Conservation (phyloP, 1,140 invertebrate species). For the Yoshiicerus persimilis region DNA sequence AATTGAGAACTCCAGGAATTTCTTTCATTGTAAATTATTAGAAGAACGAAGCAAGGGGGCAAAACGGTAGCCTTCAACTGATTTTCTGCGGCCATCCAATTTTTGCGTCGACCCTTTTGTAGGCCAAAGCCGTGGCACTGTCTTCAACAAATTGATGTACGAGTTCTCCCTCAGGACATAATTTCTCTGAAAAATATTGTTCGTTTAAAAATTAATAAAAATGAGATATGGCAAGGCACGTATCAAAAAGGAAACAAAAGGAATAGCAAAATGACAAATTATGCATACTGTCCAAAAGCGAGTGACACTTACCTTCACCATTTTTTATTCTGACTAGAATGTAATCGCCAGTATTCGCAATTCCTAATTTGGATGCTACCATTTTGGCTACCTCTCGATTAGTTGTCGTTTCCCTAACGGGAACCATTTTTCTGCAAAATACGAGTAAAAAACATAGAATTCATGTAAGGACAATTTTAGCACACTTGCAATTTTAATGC, state of each 20-base stretch:
- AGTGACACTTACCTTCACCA: slow-evolving; percentile 71
- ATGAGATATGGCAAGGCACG: too few relatives aligned
- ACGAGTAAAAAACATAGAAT: not conserved
- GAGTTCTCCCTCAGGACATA: slow-evolving; percentile 79
- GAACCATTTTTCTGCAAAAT: slow-evolving; percentile 47
- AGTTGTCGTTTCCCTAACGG: slow-evolving; percentile 44
- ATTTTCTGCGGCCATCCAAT: slow-evolving; percentile 81
- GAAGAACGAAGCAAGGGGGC: not conserved
- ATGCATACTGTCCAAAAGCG: not conserved
- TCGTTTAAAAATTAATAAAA: too few relatives aligned
- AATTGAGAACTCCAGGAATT: not conserved
- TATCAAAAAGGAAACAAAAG: too few relatives aligned
- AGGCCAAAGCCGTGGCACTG: slow-evolving; percentile 77
- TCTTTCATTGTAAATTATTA: not conserved
- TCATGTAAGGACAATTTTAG: not conserved
- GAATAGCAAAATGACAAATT: not conserved
- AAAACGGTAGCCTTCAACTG: slow-evolving; percentile 19
- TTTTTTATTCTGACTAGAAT: slow-evolving; percentile 87
- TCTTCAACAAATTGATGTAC: slow-evolving; percentile 70
- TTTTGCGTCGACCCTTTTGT: slow-evolving; percentile 92
- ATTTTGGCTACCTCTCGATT: slow-evolving; percentile 49
- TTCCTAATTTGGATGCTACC: slow-evolving; percentile 68
- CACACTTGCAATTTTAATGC: not conserved
- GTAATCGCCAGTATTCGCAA: slow-evolving; percentile 95
- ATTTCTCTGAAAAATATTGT: slow-evolving; percentile 78